Evolutionary conservation across 2,113 vertebrate genomes (phyloP), one percentile per base, ranked within the genome.

Genomic region (Notothenia rossii): DNA sequence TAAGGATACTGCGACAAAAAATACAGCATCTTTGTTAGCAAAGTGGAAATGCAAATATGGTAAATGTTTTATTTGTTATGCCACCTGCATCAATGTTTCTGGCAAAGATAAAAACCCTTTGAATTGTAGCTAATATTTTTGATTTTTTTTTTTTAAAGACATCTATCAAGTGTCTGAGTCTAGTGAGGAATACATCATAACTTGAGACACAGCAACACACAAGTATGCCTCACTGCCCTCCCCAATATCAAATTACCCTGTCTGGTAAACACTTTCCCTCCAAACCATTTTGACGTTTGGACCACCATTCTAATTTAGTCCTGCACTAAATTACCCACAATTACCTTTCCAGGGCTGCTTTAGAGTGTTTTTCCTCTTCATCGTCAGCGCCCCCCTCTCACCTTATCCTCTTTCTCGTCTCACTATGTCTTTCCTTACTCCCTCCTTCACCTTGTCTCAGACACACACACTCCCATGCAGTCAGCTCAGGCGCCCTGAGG

Each of bases 271-370:
- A 81, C 72, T 86, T 89, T 82, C 36, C 58, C 58, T 63, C 69
- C 72, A 60, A 75, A 75, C 62, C 66, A 62, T 81, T 89, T 82
- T 78, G 48, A 80, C 20, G 77, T 83, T 85, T 88, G 75, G 84
- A 87, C 77, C 83, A 65, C 65, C 48, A 10, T 77, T 87, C 72
- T 82, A 83, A 85, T 88, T 83, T 76, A 48, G 53, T 80, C 75
- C 76, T 68, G 59, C 83, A 72, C 82, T 77, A 81, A 87, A 91
- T 93, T 76, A 77, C 80, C 79, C 48, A 63, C 71, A 86, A 89
- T 87, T 82, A 86, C 86, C 80, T 86, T 87, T 69, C 86, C 73
- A 69, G 49, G 46, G 14, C 49, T 65, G 54, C 18, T 80, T n/a
- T 20, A 67, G 36, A 77, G 22, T 51, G 33, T 69, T 80, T 79